phyloP scores from a whole-genome alignment of 2,888 invertebrate species.

The Dione vanillae region DNA sequence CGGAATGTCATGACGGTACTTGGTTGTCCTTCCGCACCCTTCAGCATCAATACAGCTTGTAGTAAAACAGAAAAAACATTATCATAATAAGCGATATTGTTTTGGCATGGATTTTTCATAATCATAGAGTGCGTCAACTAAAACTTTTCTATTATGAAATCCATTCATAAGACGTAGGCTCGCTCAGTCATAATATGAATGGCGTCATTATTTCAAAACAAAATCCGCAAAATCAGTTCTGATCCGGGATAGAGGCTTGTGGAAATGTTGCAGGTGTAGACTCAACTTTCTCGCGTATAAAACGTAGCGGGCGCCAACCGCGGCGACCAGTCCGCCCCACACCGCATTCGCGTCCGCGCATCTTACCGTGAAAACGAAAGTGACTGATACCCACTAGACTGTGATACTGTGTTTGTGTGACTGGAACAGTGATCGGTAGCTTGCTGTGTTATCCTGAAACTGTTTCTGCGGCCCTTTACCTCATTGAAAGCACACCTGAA shows the following conservation, averaged over 20 bases:
- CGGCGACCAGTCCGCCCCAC: constrained; percentile 75
- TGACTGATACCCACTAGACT: constrained; percentile 63
- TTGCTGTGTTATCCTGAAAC: constrained; percentile 79
- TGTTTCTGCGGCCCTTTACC: constrained; percentile 61
- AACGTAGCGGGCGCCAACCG: constrained; percentile 67
- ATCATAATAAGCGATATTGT: background rate
- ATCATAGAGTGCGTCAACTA: constrained; percentile 14
- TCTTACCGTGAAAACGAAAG: constrained; percentile 72
- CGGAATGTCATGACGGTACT: too few relatives aligned
- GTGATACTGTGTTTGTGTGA: constrained; percentile 77
- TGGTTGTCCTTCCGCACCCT: too few relatives aligned
- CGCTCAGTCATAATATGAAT: constrained; percentile 54
- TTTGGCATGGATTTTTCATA: background rate
- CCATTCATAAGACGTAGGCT: constrained; percentile 34
- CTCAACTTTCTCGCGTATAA: constrained; percentile 82
- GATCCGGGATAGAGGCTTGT: constrained; percentile 75
- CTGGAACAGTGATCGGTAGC: constrained; percentile 81
- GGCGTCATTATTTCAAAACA: constrained; percentile 75
- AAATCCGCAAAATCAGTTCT: constrained; percentile 58
- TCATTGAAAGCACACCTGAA: constrained; percentile 67
- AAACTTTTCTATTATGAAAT: constrained; percentile 15
- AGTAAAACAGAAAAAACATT: background rate
- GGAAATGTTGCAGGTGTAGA: constrained; percentile 61
- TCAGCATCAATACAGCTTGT: too few relatives aligned
- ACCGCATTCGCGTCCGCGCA: constrained; percentile 62